These are phyloP conservation scores for Digitonthophagus gazella DNA, from an alignment of 2,888 invertebrate species.

Conservation along the genomic window DNA sequence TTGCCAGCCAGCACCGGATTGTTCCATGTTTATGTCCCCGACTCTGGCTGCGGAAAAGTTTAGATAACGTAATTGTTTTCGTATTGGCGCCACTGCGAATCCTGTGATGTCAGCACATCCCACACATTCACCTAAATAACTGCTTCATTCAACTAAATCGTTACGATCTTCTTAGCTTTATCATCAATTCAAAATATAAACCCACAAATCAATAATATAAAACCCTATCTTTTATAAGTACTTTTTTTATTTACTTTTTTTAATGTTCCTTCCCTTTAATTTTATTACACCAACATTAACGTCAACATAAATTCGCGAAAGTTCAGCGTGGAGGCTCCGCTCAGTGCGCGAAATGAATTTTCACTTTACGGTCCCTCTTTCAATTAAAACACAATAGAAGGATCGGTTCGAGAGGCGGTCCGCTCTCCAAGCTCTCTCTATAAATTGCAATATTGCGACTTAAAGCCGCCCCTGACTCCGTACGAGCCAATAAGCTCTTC, in stretches of 20 bases:
- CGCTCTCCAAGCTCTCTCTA: neutral
- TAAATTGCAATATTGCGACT: constrained; percentile 13
- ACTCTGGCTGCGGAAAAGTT: neutral
- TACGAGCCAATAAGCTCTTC: constrained; percentile 38
- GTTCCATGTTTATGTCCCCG: neutral
- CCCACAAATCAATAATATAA: constrained; percentile 3
- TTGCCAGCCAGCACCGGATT: neutral
- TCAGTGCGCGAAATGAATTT: no score
- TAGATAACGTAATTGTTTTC: neutral
- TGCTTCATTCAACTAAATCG: neutral
- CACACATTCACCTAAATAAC: neutral
- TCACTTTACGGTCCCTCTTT: no score
- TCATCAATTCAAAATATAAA: no score
- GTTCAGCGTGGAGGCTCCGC: no score
- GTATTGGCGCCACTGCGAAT: neutral
- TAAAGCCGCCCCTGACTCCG: constrained; percentile 13
- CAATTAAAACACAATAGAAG: no score
- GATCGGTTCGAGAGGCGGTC: no score
- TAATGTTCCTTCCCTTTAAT: no score
- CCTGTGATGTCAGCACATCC: neutral
- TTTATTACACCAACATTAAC: no score
- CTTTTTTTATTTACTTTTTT: no score
- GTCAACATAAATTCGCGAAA: no score
- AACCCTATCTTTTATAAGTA: neutral
- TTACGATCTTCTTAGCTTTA: no score